Evolutionary conservation across 2,888 invertebrate species (phyloP), one percentile per base, ranked within the genome.

Genomic region (Rhingia rostrata): DNA sequence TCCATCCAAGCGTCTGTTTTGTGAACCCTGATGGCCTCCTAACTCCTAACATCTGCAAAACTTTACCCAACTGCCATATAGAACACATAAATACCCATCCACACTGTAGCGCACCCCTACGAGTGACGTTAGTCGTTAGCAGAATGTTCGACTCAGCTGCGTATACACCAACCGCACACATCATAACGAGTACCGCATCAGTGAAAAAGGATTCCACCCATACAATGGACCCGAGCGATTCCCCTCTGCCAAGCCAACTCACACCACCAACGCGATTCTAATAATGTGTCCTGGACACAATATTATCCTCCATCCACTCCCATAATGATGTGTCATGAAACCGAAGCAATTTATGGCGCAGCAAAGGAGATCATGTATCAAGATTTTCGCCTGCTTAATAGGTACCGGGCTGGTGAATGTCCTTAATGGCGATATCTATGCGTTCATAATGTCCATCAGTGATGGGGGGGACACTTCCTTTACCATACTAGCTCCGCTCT

Each of bases 311-410:
- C 78, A 79, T 74, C 79, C 80, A 75, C 64, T 75, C 74, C 80
- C 66, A 60, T 84, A 80, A 84, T 80, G 84, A 84, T 80, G 80
- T 84, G 84, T 80, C 80, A 84, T 84, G 84, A 69, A 74, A 63
- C 69, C 80, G 80, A 70, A 60, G 84, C 84, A 70, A 84, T 84
- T 84, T 84, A 84, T 84, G 84, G 60, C 58, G 63, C 74, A 70
- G 60, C 79, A 74, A 84, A 80, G 80, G 84, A 74, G 80, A 84
- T 84, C 79, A 84, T 84, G 84, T 84, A 80, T 84, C 84, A 84
- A 84, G 84, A 84, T 84, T 84, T 84, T 84, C 75, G 45, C 54
- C 69, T 66, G 58, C 66, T 74, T 69, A 63, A 63, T 70, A 70
- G 73, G 74, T 66, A 80, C 69, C 49, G 10, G 80, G 10, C 45